phyloP scores from a whole-genome alignment of 2,797 vertebrate species.

The Lacerta agilis region DNA sequence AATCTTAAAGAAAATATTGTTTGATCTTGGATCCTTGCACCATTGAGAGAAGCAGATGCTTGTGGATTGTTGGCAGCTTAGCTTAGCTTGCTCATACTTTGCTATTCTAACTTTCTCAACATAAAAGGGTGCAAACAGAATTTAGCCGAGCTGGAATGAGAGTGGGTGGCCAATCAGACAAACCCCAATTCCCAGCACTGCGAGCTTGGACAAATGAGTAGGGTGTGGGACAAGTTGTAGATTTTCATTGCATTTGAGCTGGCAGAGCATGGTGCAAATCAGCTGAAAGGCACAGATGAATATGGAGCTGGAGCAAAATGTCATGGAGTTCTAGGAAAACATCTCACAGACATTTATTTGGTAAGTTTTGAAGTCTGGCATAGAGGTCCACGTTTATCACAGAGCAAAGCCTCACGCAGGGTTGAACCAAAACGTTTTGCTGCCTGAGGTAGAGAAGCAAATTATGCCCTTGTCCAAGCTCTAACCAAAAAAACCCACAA shows the following conservation, averaged over 20 bases:
- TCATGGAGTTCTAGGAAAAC: constrained; percentile 12
- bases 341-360: constrained; percentile 5
- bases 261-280: neutral
- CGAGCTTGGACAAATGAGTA: neutral
- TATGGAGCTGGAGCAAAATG: neutral
- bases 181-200: constrained; percentile 5
- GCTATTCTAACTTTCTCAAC: constrained; percentile 49
- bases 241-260: constrained; percentile 4
- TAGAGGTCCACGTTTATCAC: neutral
- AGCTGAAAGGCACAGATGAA: neutral
- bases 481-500: too few relatives aligned
- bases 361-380: neutral
- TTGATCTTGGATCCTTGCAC: constrained; percentile 48
- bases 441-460: too few relatives aligned
- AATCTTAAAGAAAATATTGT: constrained; percentile 51
- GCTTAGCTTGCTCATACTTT: constrained; percentile 48
- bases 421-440: too few relatives aligned
- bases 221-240: neutral
- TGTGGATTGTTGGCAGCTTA: constrained; percentile 48
- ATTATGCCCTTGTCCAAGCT: too few relatives aligned
- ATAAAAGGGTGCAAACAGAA: constrained; percentile 23
- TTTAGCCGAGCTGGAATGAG: constrained; percentile 20
- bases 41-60: constrained; percentile 40
- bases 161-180: constrained; percentile 29
- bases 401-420: neutral